Evolutionary conservation across 2,113 vertebrate species (phyloP).

Genomic region (Zonotrichia leucophrys): DNA sequence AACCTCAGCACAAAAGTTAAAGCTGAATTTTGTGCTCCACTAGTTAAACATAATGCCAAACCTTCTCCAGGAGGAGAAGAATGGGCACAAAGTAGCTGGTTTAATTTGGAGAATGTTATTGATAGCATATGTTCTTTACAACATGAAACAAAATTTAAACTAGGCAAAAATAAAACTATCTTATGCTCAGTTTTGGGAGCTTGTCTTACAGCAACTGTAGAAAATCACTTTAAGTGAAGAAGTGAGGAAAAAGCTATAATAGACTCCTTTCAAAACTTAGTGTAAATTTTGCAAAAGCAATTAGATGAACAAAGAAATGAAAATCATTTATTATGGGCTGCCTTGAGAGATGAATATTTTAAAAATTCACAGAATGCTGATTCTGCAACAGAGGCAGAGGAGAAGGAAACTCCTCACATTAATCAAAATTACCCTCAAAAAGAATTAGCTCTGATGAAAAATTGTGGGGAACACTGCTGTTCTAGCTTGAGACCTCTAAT

Average conservation of each 20-base stretch:
- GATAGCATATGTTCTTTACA: neutral
- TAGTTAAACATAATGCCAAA: neutral
- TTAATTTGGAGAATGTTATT: neutral
- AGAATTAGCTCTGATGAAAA: neutral
- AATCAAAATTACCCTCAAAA: neutral
- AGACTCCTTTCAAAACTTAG: too few relatives aligned
- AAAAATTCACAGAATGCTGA: neutral
- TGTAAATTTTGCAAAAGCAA: neutral
- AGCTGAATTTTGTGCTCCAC: neutral
- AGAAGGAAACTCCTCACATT: neutral
- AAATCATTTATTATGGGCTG: accelerated
- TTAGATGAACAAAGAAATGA: neutral
- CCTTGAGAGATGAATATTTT: neutral
- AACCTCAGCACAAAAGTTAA: neutral
- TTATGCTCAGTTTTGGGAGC: neutral
- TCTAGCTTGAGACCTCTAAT: neutral
- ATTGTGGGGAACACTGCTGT: neutral
- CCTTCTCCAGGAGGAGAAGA: neutral
- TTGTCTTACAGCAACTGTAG: too few relatives aligned
- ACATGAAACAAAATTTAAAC: neutral
- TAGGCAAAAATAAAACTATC: neutral
- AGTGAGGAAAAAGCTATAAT: too few relatives aligned
- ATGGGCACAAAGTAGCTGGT: neutral
- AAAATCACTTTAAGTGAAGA: too few relatives aligned
- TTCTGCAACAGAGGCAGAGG: neutral